Evolutionary conservation across 2,113 vertebrate genomes (phyloP), one percentile per base, ranked within the genome.

Genomic region (Sylvilagus bachmani): DNA sequence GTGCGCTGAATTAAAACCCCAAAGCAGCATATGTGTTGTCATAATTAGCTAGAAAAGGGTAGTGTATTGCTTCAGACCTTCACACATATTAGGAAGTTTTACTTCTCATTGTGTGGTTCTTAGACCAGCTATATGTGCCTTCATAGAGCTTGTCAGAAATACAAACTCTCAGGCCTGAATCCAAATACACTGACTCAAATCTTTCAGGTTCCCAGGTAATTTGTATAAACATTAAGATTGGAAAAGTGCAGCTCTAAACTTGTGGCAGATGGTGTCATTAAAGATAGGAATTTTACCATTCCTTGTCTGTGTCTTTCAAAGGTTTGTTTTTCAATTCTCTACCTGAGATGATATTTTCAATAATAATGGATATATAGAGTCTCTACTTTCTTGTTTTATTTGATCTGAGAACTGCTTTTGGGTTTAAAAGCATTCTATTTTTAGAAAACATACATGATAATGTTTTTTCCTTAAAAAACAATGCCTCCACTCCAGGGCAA

Each of bases 401-500:
- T 84, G 22, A 58, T 29, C 5, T 38, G 84, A 58, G 55, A 58
- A 19, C 14, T 58, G 19, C 21, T 58, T 58, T 58, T 58, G 14
- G 14, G 19, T 58, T 58, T 58, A 58, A 58, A 58, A 58, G 12
- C 13, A 16, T 58, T 58, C 5, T 58, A 58, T 14, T 58, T 58
- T 58, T 58, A 58, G 55, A 58, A 19, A 98, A 98, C 97, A 98
- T 98, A 99, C 98, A 98, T 97, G 98, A 99, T 97, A 98, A 95
- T 97, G 98, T 98, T 97, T 97, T 97, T 97, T 97, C 97, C 97
- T 97, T 98, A 93, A 97, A 98, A 98, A 98, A 98, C 97, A 98
- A 98, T 98, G 98, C 98, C 98, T 98, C 97, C 98, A 98, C 98
- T 98, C 98, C 98, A 98, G 96, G 97, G 95, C 98, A 98, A 98